Conservation (phyloP, 2,113 vertebrate species). For the Vulpes ferrilata region DNA sequence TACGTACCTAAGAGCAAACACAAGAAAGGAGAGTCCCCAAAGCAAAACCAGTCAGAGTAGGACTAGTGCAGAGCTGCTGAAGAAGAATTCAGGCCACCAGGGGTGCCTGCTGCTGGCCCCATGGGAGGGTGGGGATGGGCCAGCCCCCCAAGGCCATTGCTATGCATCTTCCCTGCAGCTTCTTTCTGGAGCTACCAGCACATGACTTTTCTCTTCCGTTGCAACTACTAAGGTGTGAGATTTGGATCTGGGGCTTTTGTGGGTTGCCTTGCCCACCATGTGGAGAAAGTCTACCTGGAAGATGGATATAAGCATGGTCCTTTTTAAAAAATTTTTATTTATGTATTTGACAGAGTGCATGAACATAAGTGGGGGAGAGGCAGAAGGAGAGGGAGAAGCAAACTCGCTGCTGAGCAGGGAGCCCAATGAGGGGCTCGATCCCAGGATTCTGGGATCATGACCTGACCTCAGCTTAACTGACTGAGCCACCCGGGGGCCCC, state of each 20-base stretch:
- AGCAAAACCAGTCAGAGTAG: background rate
- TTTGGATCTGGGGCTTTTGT: background rate
- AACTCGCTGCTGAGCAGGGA: too few species aligned
- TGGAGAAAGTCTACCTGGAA: background rate
- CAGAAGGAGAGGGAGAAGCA: too few species aligned
- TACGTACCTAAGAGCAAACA: background rate
- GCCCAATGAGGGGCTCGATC: too few species aligned
- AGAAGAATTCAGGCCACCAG: background rate
- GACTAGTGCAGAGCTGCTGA: background rate
- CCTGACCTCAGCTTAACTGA: too few species aligned
- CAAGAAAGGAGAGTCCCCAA: background rate
- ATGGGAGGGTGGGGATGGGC: accelerated
- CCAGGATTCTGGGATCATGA: too few species aligned
- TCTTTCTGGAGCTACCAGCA: background rate
- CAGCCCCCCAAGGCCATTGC: background rate
- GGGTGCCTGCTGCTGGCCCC: background rate
- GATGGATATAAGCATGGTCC: background rate
- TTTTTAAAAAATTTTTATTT: too few species aligned
- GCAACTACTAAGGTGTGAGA: background rate
- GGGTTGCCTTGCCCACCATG: background rate
- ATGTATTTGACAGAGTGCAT: too few species aligned
- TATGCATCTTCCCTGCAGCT: background rate
- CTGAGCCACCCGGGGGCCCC: too few species aligned
- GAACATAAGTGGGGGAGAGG: too few species aligned
- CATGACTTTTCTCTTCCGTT: background rate